Percentiles rank a stretch among this genome's conserved stretches.
These are phyloP conservation scores for Rhinatrema bivittatum DNA, from an alignment of 2,797 vertebrate genomes.

Conservation along the genomic window DNA sequence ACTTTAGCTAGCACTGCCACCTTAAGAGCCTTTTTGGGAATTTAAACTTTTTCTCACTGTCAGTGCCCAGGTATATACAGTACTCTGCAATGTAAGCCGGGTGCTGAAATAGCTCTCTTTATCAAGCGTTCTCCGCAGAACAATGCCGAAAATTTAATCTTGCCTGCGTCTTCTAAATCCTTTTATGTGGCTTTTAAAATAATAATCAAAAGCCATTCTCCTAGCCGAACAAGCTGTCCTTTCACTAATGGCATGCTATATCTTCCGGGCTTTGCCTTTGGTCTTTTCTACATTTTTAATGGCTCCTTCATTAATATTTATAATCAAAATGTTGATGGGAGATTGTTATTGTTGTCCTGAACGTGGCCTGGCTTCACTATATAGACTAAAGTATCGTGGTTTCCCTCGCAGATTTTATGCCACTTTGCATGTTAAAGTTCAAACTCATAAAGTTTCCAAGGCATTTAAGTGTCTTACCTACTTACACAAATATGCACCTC, in stretches of 20 bases:
- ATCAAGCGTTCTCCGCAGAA: background rate
- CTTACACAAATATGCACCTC: too few species aligned
- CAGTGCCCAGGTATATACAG: too few species aligned
- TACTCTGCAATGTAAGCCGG: too few species aligned
- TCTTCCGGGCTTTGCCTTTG: conserved; percentile 7
- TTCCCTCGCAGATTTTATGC: too few species aligned
- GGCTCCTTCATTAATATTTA: conserved; percentile 15
- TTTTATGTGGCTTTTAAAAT: background rate
- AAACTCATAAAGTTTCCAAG: too few species aligned
- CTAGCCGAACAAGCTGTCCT: background rate
- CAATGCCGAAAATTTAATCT: background rate
- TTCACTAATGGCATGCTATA: background rate
- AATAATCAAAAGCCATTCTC: background rate
- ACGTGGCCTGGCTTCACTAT: background rate
- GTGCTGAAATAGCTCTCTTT: too few species aligned
- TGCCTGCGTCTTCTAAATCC: background rate
- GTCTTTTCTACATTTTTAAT: conserved; percentile 14
- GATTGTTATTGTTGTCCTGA: too few species aligned
- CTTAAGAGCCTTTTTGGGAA: too few species aligned
- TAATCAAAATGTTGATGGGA: background rate
- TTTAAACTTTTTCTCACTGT: too few species aligned
- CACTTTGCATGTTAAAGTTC: too few species aligned
- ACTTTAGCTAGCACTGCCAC: too few species aligned
- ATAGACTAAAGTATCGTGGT: background rate
- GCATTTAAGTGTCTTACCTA: too few species aligned